Evolutionary conservation across 2,113 vertebrate species (phyloP), one percentile per base, ranked within the genome.

Genomic region (Calonectris borealis): DNA sequence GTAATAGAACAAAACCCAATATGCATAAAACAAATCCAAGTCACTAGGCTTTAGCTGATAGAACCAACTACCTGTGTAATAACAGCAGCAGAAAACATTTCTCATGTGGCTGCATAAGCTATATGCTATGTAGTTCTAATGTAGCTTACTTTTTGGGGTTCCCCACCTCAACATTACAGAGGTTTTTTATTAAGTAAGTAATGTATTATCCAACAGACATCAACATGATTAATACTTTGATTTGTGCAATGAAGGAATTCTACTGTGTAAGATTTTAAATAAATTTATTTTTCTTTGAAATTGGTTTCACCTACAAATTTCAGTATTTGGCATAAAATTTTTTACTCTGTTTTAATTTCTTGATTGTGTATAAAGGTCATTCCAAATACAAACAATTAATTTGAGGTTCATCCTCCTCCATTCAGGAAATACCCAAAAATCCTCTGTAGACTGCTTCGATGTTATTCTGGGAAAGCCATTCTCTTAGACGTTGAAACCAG

Each of bases 51-150:
- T 97, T 84, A 95, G 96, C 95, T 97, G 97, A 97, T 52, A 96
- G 97, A 98, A 97, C 96, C 98, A 98, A 98, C 98, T 98, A 98
- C 97, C 98, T 98, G 97, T 98, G 97, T 98, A 98, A 98, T 98
- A 98, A 98, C 90, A 93, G 97, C 95, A 87, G 90, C 88, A 96
- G 82, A 68, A 92, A 95, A 79, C 68, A 94, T 94, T 98, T 97
- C 97, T 98, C 94, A 51, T 96, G 93, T 97, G 96, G 96, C 95
- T 96, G 91, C 86, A 38, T 73, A 93, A 90, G 76, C 85, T 96
- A 7, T 71, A 49, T n/a, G 84, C 52, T 54, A 20, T 88, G 76
- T 93, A 36, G 88, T 86, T 95, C 51, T 83, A 69, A 94, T 51
- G 49, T 92, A 94, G 89, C 88, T 96, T 95, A 92, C 60, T 96